Conservation (phyloP, 1,140 invertebrate species). For the Camponotus pennsylvanicus region DNA sequence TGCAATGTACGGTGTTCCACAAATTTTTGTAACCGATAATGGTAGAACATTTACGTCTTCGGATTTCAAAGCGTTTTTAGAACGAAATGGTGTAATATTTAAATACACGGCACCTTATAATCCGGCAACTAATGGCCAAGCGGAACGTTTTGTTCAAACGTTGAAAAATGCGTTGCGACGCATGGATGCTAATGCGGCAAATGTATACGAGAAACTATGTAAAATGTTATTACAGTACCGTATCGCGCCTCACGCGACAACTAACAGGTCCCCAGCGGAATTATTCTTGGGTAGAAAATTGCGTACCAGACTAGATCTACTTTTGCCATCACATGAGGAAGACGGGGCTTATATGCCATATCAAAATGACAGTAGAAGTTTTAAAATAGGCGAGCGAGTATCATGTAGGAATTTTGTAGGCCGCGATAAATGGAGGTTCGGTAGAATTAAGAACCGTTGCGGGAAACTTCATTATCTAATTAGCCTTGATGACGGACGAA, state of each 20-base stretch:
- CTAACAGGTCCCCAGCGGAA: not conserved
- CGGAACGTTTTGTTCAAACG: not conserved
- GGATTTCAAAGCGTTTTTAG: not conserved
- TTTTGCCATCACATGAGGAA: not conserved
- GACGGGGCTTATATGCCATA: not conserved
- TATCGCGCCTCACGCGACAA: not conserved
- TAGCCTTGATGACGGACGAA: not conserved
- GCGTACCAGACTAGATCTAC: not conserved
- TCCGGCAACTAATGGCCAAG: not conserved
- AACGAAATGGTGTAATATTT: not conserved
- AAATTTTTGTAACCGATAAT: not conserved
- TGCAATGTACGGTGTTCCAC: not conserved
- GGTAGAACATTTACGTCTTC: not conserved
- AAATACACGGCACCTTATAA: not conserved
- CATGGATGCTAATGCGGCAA: not conserved
- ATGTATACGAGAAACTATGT: not conserved
- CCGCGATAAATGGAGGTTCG: slow-evolving; percentile 1
- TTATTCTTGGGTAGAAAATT: not conserved
- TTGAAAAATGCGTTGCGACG: not conserved
- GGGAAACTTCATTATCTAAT: not conserved
- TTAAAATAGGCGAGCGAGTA: not conserved
- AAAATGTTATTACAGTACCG: not conserved
- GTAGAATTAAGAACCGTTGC: not conserved
- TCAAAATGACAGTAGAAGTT: not conserved
- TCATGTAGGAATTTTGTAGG: not conserved